Conservation (phyloP, 2,797 vertebrate species). For the Acestrorhynchus altus region DNA sequence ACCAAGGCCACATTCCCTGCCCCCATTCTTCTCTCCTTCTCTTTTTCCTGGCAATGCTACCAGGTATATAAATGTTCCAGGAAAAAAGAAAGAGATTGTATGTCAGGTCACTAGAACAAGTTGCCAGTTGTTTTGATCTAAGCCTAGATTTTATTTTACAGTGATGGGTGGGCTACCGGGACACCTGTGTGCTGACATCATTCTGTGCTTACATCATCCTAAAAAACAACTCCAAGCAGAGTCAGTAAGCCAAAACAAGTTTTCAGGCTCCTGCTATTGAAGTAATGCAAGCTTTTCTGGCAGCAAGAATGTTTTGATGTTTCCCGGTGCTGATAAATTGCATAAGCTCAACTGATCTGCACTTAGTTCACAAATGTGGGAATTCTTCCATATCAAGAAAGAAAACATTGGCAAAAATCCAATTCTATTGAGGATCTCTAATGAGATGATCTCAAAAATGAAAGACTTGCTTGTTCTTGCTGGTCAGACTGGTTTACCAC, state of each 20-base stretch:
- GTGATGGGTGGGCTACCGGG: not conserved
- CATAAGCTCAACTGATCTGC: no score
- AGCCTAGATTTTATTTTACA: not conserved
- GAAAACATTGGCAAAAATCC: no score
- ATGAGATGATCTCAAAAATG: no score
- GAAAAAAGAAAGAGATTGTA: slow-evolving; percentile 24
- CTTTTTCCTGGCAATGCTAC: slow-evolving; percentile 16
- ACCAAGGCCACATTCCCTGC: slow-evolving; percentile 20
- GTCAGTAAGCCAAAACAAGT: not conserved
- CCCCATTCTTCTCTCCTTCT: slow-evolving; percentile 14
- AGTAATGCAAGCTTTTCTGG: not conserved
- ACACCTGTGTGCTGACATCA: slow-evolving; percentile 1
- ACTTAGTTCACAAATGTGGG: no score
- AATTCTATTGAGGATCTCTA: no score
- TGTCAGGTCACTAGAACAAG: slow-evolving; percentile 6
- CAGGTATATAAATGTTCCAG: slow-evolving; percentile 28
- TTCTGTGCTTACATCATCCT: not conserved
- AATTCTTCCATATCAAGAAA: no score
- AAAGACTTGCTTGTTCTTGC: no score
- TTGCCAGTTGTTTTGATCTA: slow-evolving; percentile 1
- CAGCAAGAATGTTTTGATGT: not conserved
- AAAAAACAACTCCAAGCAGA: not conserved
- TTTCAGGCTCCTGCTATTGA: not conserved
- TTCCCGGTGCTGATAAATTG: not conserved
- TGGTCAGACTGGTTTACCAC: no score